phyloP scores from a whole-genome alignment of 1,140 invertebrate species.

The Oscheius sp. region DNA sequence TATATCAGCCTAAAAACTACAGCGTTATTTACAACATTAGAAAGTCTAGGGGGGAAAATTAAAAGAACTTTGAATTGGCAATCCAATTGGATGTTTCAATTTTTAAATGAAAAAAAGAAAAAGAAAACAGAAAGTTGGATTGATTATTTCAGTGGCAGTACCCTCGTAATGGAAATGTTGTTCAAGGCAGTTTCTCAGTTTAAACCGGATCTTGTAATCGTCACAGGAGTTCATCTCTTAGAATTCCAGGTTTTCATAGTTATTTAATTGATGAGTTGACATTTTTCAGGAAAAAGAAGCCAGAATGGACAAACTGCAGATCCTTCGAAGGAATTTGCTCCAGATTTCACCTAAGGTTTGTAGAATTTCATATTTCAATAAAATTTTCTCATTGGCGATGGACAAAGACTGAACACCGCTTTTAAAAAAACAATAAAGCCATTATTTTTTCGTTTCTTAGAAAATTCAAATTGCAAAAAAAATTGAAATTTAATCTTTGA shows the following conservation, averaged over 20 bases:
- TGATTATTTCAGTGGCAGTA: constrained; percentile 54
- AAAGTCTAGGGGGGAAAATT: no score
- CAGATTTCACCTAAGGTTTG: constrained; percentile 47
- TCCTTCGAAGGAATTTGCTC: constrained; percentile 55
- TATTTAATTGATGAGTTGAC: no score
- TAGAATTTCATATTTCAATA: not conserved
- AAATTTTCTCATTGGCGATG: not conserved
- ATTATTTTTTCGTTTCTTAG: no score
- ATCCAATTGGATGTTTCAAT: no score
- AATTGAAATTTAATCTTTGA: no score
- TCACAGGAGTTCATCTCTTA: constrained; percentile 63
- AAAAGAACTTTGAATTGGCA: no score
- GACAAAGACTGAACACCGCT: not conserved
- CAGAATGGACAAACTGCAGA: constrained; percentile 59
- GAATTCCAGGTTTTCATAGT: constrained; percentile 60
- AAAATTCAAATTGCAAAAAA: no score
- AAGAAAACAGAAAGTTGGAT: no score
- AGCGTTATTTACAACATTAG: no score
- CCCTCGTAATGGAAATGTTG: constrained; percentile 63
- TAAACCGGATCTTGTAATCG: constrained; percentile 62
- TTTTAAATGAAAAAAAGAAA: no score
- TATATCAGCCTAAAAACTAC: no score
- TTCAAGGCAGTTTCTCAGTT: constrained; percentile 61
- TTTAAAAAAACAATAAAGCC: not conserved
- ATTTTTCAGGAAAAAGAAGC: constrained; percentile 52